Conservation (phyloP, 2,888 invertebrate species). For the Sinodicranocentrus sp. region DNA sequence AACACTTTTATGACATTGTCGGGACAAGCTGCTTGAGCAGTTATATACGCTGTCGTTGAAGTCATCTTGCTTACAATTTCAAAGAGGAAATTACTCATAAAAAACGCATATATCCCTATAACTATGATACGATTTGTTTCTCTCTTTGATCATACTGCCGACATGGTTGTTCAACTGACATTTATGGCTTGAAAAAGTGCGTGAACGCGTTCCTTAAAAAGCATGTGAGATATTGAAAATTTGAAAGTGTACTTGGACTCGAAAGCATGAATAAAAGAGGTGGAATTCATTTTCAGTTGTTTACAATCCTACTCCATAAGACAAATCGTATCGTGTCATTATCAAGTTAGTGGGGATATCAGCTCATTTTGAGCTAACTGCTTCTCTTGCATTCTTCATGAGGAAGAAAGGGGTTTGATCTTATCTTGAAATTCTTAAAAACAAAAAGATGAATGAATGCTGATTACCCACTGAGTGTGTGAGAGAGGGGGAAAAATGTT, state of each 20-base stretch:
- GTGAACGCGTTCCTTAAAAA: slow-evolving; percentile 3
- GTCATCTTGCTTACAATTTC: background rate
- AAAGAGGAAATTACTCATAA: too few species aligned
- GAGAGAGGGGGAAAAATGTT: slow-evolving; percentile 12
- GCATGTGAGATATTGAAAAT: too few species aligned
- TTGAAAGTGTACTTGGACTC: too few species aligned
- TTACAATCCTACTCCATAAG: background rate
- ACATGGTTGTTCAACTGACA: slow-evolving; percentile 29
- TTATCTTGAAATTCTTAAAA: slow-evolving; percentile 18
- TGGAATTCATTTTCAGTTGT: too few species aligned
- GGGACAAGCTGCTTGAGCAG: background rate
- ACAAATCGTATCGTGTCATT: slow-evolving; percentile 2
- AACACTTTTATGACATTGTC: slow-evolving; percentile 35
- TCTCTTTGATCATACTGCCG: slow-evolving; percentile 42
- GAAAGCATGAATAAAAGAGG: too few species aligned
- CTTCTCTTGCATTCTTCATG: background rate
- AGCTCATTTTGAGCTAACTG: slow-evolving; percentile 19
- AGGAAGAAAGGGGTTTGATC: slow-evolving; percentile 21
- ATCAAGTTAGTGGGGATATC: background rate
- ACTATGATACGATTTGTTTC: slow-evolving; percentile 28
- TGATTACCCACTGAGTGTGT: slow-evolving; percentile 31
- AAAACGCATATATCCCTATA: too few species aligned
- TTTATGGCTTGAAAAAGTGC: slow-evolving; percentile 43
- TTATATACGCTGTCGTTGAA: slow-evolving; percentile 5
- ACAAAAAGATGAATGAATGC: slow-evolving; percentile 19